Evolutionary conservation across 2,888 invertebrate species (phyloP).

Genomic region (Timandra comae): DNA sequence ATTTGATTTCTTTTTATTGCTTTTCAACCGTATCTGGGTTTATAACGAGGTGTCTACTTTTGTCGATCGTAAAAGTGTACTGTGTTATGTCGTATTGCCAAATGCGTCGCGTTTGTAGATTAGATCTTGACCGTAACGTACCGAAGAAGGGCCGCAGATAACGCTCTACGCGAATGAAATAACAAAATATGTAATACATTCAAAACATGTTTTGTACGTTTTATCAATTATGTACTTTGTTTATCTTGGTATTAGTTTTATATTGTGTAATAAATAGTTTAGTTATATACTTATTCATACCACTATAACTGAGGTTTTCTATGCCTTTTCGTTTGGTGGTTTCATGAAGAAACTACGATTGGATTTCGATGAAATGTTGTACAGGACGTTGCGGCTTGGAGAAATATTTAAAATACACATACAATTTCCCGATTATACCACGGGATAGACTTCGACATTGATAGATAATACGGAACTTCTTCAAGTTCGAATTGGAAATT

Average conservation of each 20-base stretch:
- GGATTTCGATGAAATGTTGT: no score
- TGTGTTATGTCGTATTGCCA: slow-evolving; percentile 19
- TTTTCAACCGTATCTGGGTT: slow-evolving; percentile 27
- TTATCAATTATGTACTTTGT: slow-evolving; percentile 4
- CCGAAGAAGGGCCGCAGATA: slow-evolving; percentile 21
- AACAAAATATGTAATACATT: slow-evolving; percentile 13
- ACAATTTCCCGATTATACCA: no score
- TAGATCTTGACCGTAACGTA: slow-evolving; percentile 23
- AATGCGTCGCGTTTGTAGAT: slow-evolving; percentile 21
- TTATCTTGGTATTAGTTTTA: neutral
- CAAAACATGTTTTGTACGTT: slow-evolving; percentile 19
- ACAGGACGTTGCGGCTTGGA: no score
- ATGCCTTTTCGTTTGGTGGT: no score
- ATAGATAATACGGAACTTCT: no score
- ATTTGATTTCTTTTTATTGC: slow-evolving; percentile 50
- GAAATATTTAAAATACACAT: no score
- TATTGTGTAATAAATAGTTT: no score
- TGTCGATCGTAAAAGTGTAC: slow-evolving; percentile 17
- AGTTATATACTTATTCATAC: no score
- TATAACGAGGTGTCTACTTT: slow-evolving; percentile 27
- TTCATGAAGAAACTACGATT: no score
- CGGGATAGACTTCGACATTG: no score
- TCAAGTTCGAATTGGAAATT: no score
- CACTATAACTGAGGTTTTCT: no score
- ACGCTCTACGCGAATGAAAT: slow-evolving; percentile 23